These are phyloP conservation scores for Drosophila sechellia DNA, from an alignment of 1,140 invertebrate species.

Conservation along the genomic window DNA sequence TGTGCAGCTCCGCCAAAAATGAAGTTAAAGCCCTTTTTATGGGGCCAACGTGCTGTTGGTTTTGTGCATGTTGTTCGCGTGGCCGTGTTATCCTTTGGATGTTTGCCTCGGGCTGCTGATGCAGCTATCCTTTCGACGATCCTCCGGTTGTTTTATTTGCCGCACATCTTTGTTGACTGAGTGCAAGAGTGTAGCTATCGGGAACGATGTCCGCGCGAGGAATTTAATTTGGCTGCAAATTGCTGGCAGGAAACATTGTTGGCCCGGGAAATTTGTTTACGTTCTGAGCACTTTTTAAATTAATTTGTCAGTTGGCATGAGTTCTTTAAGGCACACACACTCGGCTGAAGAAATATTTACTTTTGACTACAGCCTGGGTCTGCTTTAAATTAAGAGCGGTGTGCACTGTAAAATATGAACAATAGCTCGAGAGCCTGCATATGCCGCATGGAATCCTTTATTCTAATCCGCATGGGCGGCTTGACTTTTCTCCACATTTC, in stretches of 20 bases:
- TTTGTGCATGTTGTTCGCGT: slow-evolving; percentile 29
- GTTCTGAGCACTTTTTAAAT: slow-evolving; percentile 57
- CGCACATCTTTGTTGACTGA: slow-evolving; percentile 75
- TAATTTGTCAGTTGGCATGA: slow-evolving; percentile 57
- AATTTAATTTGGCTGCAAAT: slow-evolving; percentile 73
- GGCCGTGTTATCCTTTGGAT: slow-evolving; percentile 45
- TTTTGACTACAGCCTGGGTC: slow-evolving; percentile 2
- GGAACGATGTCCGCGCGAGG: slow-evolving; percentile 48
- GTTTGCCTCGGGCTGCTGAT: slow-evolving; percentile 33
- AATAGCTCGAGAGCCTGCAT: slow-evolving; percentile 45
- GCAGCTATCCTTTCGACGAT: slow-evolving; percentile 24
- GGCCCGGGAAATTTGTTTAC: slow-evolving; percentile 59
- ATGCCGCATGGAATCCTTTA: slow-evolving; percentile 37
- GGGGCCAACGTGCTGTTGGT: slow-evolving; percentile 53
- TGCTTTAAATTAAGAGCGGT: slow-evolving; percentile 23
- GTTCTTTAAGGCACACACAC: neutral
- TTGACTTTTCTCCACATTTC: slow-evolving; percentile 52
- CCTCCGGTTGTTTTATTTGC: slow-evolving; percentile 62
- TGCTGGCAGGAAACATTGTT: slow-evolving; percentile 51
- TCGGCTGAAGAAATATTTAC: neutral
- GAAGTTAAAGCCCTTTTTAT: slow-evolving; percentile 68
- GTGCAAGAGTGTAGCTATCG: slow-evolving; percentile 60
- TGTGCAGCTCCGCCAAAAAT: slow-evolving; percentile 21
- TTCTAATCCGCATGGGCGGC: slow-evolving; percentile 39
- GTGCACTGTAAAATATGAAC: slow-evolving; percentile 38